Base-by-base conservation (phyloP, 2,797 vertebrate genomes). In the Falco columbarius region DNA sequence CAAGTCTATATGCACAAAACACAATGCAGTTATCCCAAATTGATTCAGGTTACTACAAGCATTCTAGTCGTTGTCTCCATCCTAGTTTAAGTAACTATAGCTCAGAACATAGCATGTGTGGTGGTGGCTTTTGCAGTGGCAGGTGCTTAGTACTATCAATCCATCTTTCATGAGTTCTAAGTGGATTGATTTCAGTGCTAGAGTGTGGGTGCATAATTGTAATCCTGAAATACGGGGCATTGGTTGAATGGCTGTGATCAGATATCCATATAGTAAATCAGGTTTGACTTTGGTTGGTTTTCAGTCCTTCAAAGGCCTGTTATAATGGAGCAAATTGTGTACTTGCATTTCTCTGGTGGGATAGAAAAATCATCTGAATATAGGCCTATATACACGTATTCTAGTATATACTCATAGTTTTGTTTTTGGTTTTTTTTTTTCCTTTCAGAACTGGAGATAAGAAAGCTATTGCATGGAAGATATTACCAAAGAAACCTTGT, bases 401-500 rank as follows among this genome's bases (percentile, higher is more conserved):
- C n/a, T 21, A 23, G 17, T 42, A 8, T 68, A 15, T 77, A 12
- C 12, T 94, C 56, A 59, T 23, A 4, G 3, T 19, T 47, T 34
- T 38, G 17, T 73, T 16, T 81, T 97, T 89, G 93, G 14, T 81
- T 97, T 89, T 19, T 47, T 38, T 38, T 20, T 73, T 16, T 81
- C 10, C 40, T 97, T 95, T 44, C 97, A 99, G 99, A 97, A 99
- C 98, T 97, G 99, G 99, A 54, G 99, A 99, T 97, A 99, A 99
- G 97, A 99, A 99, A 97, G 98, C 98, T 91, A 96, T 99, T 90
- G 99, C 99, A 0, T 99, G 99, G 99, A 99, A 99, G 97, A 99
- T 99, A 90, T 97, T 99, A 96, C 99, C 99, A 93, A 99, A 99
- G 98, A 99, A 99, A 97, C 99, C 99, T 92, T 99, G 99, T 97